Base-by-base conservation (phyloP, 2,113 vertebrate genomes). In the Malurus melanocephalus region DNA sequence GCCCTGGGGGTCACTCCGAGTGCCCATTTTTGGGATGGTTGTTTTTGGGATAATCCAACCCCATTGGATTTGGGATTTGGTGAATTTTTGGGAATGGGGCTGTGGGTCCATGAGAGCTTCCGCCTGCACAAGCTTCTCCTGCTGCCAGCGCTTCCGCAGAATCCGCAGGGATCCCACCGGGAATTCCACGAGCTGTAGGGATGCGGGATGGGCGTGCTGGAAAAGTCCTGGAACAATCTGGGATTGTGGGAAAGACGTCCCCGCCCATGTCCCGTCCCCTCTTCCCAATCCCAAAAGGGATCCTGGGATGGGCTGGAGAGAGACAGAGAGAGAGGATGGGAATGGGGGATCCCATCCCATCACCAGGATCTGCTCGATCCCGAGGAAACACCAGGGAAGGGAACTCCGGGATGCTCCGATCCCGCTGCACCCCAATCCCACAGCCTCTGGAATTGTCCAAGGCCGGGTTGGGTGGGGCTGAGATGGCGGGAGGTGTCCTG, bases 101-200 rank as follows among this genome's bases (percentile, higher is more conserved):
- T 38, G 38, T 38, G 38, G 38, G 38, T 38, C 38, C 38, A 11
- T 38, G 38, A 10, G 38, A 33, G 46, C 22, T 51, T 71, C 27
- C 17, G 24, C 27, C n/a, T 30, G 83, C 65, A 15, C 2, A 56
- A 53, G 32, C 48, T 24, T 46, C 23, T 51, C 42, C 30, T 19
- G 65, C 80, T 48, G 53, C 55, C 62, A 7, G 23, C 0, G 0
- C 45, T 43, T 32, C 6, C 27, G 5, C 6, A 43, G 35, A 43
- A 32, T 21, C 55, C 2, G 3, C 4, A 9, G 38, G 38, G 1
- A 7, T 53, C 18, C 53, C 40, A 0, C 2, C 0, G 2, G n/a
- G 38, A 20, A 74, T 42, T 21, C 23, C 3, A 3, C 0, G 5
- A 52, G 11, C 67, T 14, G 1, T 2, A 13, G 53, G 65, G 74